Percentiles rank a stretch among this genome's conserved stretches.
phyloP scores from a whole-genome alignment of 1,140 invertebrate species.

The Chymomyza costata region DNA sequence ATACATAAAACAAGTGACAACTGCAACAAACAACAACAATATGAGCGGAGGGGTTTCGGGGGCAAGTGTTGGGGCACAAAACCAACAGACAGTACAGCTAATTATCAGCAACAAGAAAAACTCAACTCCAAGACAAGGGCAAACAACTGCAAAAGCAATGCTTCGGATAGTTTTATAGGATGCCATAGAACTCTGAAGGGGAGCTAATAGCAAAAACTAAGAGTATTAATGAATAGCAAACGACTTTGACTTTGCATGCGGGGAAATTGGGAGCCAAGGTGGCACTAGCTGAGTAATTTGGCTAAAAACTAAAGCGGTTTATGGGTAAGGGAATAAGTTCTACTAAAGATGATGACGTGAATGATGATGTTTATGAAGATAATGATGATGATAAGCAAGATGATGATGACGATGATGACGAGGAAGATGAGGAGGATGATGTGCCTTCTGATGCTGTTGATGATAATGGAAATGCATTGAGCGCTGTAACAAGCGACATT shows the following conservation, averaged over 20 bases:
- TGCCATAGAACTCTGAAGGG: no score
- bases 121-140: conserved; percentile 60
- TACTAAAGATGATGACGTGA: no score
- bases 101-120: conserved; percentile 60
- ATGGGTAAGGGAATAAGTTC: conserved; percentile 2
- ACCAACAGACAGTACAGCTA: conserved; percentile 65
- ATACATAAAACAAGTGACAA: conserved; percentile 65
- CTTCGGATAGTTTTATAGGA: neutral
- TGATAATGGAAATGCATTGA: conserved; percentile 66
- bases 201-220: conserved; percentile 40
- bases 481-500: conserved; percentile 60
- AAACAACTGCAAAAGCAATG: conserved; percentile 20
- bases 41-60: conserved; percentile 22
- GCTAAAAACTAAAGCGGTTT: conserved; percentile 52
- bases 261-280: conserved; percentile 17
- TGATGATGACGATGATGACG: conserved; percentile 12
- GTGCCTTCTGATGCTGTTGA: conserved; percentile 17
- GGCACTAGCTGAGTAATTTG: conserved; percentile 54
- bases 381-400: conserved; percentile 17
- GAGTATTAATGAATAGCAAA: conserved; percentile 72
- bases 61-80: conserved; percentile 37
- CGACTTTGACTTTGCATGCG: conserved; percentile 53
- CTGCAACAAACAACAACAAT: conserved; percentile 20
- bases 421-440: conserved; percentile 22
- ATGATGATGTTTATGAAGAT: conserved; percentile 28